Conservation (phyloP, 2,113 vertebrate genomes). For the Cardinalis cardinalis region DNA sequence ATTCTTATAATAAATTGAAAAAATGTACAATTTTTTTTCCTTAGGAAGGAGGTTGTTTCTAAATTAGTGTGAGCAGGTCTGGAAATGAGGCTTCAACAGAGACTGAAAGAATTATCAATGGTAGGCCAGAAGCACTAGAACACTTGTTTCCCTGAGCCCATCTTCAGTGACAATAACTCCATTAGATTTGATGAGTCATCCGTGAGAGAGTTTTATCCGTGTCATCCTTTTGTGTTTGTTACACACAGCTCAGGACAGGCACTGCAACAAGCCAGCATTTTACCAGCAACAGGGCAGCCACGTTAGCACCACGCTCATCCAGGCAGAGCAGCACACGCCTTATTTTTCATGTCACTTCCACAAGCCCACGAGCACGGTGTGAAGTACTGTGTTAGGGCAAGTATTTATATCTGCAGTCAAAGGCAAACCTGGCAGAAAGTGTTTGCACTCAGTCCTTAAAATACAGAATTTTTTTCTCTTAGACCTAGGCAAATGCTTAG, state of each 20-base stretch:
- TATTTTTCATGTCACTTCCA: not conserved
- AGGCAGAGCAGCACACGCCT: not conserved
- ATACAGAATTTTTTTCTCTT: not conserved
- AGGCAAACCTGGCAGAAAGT: not conserved
- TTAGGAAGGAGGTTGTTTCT: not conserved
- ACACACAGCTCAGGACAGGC: not conserved
- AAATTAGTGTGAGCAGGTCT: not conserved
- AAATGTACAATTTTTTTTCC: not conserved
- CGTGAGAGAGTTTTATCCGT: not conserved
- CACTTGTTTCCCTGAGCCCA: not conserved
- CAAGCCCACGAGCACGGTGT: not conserved
- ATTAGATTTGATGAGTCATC: not conserved
- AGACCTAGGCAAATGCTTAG: not conserved
- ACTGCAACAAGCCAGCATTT: fast-evolving
- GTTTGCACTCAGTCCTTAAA: not conserved
- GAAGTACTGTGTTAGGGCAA: not conserved
- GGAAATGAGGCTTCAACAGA: not conserved
- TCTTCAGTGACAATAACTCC: not conserved
- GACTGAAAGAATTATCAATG: not conserved
- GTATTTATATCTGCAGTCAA: not conserved
- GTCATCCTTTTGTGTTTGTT: not conserved
- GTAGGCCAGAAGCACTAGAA: not conserved
- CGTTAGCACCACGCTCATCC: not conserved
- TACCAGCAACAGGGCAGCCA: not conserved
- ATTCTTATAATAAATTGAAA: not conserved